Base-by-base conservation (phyloP, 2,797 vertebrate species). In the Lagothrix lagotricha region DNA sequence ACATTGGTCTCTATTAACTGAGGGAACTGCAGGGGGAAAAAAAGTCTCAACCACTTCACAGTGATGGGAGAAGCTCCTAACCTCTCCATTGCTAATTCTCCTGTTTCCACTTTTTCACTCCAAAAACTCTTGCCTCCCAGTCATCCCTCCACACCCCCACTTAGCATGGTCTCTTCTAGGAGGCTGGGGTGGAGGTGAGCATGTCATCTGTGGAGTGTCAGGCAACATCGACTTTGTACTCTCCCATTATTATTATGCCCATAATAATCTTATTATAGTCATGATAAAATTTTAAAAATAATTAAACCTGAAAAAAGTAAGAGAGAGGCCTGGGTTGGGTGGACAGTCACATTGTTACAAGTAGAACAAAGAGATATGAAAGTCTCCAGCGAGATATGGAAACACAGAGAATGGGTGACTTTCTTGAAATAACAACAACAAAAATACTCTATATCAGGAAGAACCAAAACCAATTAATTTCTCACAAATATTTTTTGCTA, bases 381-480 rank as follows among this genome's bases (percentile, higher is more conserved):
- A 82, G 58, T 58, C 4, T 57, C 61, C 39, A 28, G 5, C 83
- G 61, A 88, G 52, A 61, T 39, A 75, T 39, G 20, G 80, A 30
- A 92, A 70, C 7, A n/a, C 2, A 64, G 30, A 93, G 33, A 88
- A 41, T 61, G 64, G 14, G 10, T 17, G 22, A 90, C 7, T 28
- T 88, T 90, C 79, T 67, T 82, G 54, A 93, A 95, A 85, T 12
- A 39, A 4, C n/a, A 64, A 75, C 30, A 64, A 64, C 7, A 52
- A 58, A 64, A 30, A 22, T 24, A 70, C 10, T 13, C 22, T 61
- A 20, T 33, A 41, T 6, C 28, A 77, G 17, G 33, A 57, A 12
- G 24, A 94, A 76, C 22, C 39, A 67, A 95, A 95, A 52, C 50
- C 79, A 79, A 93, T 91, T 44, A 87, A 72, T 7, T 61, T 93